Base-by-base conservation (phyloP, 2,113 vertebrate genomes). In the Nasalis larvatus region DNA sequence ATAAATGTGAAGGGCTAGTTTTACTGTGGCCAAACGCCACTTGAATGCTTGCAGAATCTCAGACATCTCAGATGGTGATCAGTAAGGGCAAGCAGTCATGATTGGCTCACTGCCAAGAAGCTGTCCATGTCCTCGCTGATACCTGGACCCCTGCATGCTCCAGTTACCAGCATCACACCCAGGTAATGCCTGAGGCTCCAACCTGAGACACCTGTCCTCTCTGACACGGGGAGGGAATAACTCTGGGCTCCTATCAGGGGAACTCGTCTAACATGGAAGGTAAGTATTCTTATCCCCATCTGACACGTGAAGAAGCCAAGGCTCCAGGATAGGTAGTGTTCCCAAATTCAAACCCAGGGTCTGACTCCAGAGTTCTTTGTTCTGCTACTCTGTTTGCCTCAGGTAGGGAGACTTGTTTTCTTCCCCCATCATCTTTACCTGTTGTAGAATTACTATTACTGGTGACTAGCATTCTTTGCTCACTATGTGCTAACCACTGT, bases 81-180 rank as follows among this genome's bases (percentile, higher is more conserved):
- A 23, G 1, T 37, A 30, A 89, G 71, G n/a, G 54, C 30, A 60
- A 89, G 66, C 30, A 82, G 52, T 42, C 5, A 0, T 73, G 54
- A 85, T 6, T 60, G 47, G 11, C 63, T 86, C 45, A 9, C 56
- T 45, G 92, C 73, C 86, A 45, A 85, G 37, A 49, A 14, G 10
- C 8, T 18, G 3, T 45, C 0, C 0, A 0, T 68, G 73, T 4
- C 74, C 47, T 90, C 0, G 6, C 27, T 4, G 6, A 30, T 27
- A 23, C 52, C 3, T 6, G 12, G 8, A 30, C 4, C 37, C 9
- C 4, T 12, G 27, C 20, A 0, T 37, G 52, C 52, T 83, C 49
- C 32, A 71, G 20, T 88, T 23, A 58, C 16, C 6, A 45, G 27
- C 9, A 3, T 78, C 16, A 80, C 17, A 10, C 49, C 52, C 4